Evolutionary conservation across 2,797 vertebrate species (phyloP).

Genomic region (Coracias cyanogaster): DNA sequence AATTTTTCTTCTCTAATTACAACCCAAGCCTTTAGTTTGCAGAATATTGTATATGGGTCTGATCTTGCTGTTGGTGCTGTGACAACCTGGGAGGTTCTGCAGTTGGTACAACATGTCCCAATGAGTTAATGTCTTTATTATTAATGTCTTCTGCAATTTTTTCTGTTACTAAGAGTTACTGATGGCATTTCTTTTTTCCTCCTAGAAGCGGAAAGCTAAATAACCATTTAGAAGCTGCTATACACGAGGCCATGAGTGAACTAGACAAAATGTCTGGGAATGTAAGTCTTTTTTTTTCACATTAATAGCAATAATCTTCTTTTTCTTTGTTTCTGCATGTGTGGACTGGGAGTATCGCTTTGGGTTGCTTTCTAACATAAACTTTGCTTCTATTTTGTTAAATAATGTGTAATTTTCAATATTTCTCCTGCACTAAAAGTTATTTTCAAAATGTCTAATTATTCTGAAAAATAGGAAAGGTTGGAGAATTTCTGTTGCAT

Average conservation of each 20-base stretch:
- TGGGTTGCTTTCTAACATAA: neutral
- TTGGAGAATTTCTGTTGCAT: neutral
- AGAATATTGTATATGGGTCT: accelerated
- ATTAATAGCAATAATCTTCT: neutral
- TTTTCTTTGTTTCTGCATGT: neutral
- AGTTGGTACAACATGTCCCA: neutral
- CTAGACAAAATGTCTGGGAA: constrained; percentile 98
- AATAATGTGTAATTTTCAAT: neutral
- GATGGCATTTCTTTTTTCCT: neutral
- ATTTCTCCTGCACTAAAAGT: neutral
- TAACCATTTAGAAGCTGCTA: constrained; percentile 99
- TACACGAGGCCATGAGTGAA: constrained; percentile 98
- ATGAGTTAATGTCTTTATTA: neutral
- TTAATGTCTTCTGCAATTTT: neutral
- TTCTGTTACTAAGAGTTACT: neutral
- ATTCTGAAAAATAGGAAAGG: neutral
- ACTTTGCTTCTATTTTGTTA: neutral
- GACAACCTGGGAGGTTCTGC: neutral
- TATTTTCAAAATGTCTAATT: neutral
- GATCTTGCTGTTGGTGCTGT: accelerated
- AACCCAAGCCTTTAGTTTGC: neutral
- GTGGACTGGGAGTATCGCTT: neutral
- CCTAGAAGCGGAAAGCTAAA: constrained; percentile 94
- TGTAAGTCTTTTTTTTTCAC: constrained; percentile 83
- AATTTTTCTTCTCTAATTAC: neutral